phyloP scores from a whole-genome alignment of 2,113 vertebrate genomes.

The Gambusia holbrooki region DNA sequence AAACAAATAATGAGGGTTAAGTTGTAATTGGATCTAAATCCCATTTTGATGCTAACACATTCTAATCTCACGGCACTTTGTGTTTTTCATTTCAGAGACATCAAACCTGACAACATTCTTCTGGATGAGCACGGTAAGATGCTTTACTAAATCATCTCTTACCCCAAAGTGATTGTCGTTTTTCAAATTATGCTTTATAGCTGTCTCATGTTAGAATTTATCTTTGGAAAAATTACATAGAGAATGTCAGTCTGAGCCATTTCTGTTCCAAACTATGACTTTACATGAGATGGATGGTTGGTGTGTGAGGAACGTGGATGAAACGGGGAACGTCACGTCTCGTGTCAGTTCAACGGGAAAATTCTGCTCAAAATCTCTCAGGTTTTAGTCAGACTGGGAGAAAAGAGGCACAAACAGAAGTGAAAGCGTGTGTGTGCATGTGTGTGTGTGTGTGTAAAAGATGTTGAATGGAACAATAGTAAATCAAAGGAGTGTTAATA shows the following conservation, averaged over 20 bases:
- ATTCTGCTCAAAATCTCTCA: constrained; percentile 23
- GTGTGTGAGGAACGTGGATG: background rate
- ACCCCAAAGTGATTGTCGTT: constrained; percentile 35
- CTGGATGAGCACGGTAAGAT: constrained; percentile 94
- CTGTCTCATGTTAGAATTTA: constrained; percentile 2
- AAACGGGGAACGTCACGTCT: constrained; percentile 13
- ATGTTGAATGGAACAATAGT: background rate
- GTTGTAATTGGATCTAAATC: background rate
- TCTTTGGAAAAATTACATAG: constrained; percentile 7
- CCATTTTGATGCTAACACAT: background rate
- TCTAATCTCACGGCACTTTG: constrained; percentile 28
- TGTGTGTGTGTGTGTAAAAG: background rate
- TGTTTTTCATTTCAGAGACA: constrained; percentile 85
- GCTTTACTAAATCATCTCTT: background rate
- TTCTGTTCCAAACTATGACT: background rate
- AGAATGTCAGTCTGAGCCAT: background rate
- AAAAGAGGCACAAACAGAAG: background rate
- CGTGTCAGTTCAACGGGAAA: constrained; percentile 6
- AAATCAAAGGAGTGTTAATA: constrained; percentile 1
- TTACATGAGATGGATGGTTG: constrained; percentile 11
- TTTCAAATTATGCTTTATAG: constrained; percentile 1
- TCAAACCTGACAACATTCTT: constrained; percentile 99
- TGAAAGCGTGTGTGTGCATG: background rate
- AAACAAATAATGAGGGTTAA: too few relatives aligned
- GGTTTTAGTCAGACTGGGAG: constrained; percentile 11